A percentile compares a stretch with the other conserved stretches of the same genome.
phyloP scores from a whole-genome alignment of 2,113 vertebrate genomes.

The Climacteris rufus region DNA sequence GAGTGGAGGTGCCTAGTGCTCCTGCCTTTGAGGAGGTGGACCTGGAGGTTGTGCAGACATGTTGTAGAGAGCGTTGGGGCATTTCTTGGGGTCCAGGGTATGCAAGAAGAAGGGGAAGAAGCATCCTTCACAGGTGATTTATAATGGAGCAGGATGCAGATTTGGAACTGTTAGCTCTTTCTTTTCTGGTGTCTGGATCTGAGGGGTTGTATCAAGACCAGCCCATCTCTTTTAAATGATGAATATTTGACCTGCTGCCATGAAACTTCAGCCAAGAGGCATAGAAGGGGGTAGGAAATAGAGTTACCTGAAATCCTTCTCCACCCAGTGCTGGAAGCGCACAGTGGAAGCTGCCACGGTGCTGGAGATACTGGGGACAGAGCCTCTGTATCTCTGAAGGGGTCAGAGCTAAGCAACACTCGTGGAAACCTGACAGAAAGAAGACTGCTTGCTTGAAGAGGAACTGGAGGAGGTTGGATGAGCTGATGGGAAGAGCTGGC shows the following conservation, averaged over 20 bases:
- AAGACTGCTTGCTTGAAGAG: background rate
- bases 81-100: background rate
- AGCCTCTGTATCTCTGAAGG: background rate
- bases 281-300: background rate
- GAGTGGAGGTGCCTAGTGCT: background rate
- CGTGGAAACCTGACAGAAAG: background rate
- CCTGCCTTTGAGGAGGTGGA: background rate
- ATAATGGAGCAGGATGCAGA: background rate
- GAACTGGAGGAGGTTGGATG: background rate
- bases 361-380: background rate
- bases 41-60: background rate
- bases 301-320: background rate
- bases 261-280: background rate
- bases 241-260: background rate
- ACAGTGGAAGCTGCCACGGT: background rate
- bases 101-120: background rate
- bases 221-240: background rate
- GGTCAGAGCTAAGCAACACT: background rate
- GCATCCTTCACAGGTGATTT: background rate
- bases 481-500: background rate
- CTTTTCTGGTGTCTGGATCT: background rate
- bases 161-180: background rate
- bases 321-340: accelerated
- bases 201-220: background rate
- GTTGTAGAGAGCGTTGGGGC: background rate